A percentile compares a stretch with the other conserved stretches of the same genome.
Conservation (phyloP, 2,797 vertebrate species). For the Neostethus bicornis region DNA sequence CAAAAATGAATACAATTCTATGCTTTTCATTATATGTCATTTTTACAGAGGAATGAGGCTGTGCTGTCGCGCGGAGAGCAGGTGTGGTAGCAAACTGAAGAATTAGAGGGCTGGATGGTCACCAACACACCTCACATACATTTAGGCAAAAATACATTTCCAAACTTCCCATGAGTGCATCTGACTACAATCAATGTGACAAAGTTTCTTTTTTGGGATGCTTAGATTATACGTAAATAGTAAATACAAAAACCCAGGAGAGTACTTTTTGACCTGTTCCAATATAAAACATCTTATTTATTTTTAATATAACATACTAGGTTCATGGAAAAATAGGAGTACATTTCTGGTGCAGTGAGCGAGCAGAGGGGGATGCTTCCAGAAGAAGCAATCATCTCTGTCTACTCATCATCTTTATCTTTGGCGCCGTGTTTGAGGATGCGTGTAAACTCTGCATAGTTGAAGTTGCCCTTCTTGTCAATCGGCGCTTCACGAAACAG, state of each 20-base stretch:
- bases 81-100: slow-evolving; percentile 33
- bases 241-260: too few relatives aligned
- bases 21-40: slow-evolving; percentile 22
- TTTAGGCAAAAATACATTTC: slow-evolving; percentile 17
- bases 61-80: slow-evolving; percentile 38
- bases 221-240: slow-evolving; percentile 18
- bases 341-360: slow-evolving; percentile 25
- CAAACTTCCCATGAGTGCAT: slow-evolving; percentile 27
- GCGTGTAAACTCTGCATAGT: slow-evolving; percentile 98
- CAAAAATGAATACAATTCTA: slow-evolving; percentile 21
- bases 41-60: slow-evolving; percentile 25
- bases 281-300: too few relatives aligned
- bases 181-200: slow-evolving; percentile 15
- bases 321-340: slow-evolving; percentile 16
- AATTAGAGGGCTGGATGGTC: too few relatives aligned
- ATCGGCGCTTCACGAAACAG: slow-evolving; percentile 97
- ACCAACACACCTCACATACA: slow-evolving; percentile 9
- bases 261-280: too few relatives aligned
- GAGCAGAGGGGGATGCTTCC: slow-evolving; percentile 18
- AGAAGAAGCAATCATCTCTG: not conserved
- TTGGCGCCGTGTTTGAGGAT: slow-evolving; percentile 98
- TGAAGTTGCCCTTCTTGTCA: slow-evolving; percentile 98
- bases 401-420: slow-evolving; percentile 93
- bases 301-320: too few relatives aligned
- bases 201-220: too few relatives aligned